Percentiles rank a stretch among this genome's conserved stretches.
Evolutionary conservation across 2,797 vertebrate species (phyloP).

Genomic region (Sebastes nivosus): DNA sequence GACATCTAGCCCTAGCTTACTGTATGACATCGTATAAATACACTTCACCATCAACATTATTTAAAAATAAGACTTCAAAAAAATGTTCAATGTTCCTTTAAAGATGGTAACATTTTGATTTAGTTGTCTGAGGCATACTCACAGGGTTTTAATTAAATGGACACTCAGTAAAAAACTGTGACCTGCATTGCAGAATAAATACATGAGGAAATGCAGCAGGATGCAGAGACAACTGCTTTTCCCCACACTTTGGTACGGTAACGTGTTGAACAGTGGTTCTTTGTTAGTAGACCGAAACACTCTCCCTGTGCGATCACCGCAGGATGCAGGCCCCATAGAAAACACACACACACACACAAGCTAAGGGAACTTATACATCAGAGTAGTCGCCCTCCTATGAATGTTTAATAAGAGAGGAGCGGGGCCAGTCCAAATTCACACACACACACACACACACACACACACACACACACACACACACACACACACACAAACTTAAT

Average conservation of each 20-base stretch:
- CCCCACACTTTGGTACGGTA: neutral
- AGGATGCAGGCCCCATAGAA: slow-evolving; percentile 75
- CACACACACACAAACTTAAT: slow-evolving; percentile 56
- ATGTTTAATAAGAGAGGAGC: slow-evolving; percentile 54
- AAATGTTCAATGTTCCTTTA: neutral
- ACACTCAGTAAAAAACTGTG: neutral
- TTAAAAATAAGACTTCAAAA: too few species aligned
- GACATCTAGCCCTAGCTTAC: neutral
- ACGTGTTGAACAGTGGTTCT: slow-evolving; percentile 80
- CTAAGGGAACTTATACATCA: slow-evolving; percentile 48
- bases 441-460: slow-evolving; percentile 26
- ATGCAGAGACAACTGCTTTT: slow-evolving; percentile 33
- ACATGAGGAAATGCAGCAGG: neutral
- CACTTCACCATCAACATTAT: neutral
- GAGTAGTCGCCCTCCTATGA: slow-evolving; percentile 50
- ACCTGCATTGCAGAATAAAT: neutral
- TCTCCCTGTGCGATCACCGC: slow-evolving; percentile 76
- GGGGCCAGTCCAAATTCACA: slow-evolving; percentile 56
- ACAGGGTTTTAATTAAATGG: neutral
- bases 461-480: slow-evolving; percentile 40
- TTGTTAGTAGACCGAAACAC: slow-evolving; percentile 82
- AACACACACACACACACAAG: slow-evolving; percentile 47
- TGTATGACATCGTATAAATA: neutral
- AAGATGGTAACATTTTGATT: neutral
- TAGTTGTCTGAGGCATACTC: neutral